Base-by-base conservation (phyloP, 1,140 invertebrate species). In the Drosophila micromelanica region DNA sequence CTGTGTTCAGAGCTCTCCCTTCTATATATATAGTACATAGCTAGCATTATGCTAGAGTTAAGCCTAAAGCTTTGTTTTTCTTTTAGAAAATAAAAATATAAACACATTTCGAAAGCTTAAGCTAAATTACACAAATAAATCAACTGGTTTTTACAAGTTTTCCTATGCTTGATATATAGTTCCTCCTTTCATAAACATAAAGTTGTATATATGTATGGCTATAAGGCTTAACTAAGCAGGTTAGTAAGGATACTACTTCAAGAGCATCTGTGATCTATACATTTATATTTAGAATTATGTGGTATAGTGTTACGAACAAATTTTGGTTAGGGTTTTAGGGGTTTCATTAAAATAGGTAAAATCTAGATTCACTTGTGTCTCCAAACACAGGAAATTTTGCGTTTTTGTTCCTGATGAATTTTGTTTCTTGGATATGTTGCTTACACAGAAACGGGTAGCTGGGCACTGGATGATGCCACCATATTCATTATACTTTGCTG, bases 41-140 rank as follows among this genome's bases (percentile, higher is more conserved):
- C 12, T 63, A 68, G 23, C 65, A 55, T 12, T 73, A 63, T 35
- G 51, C 43, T 52, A 67, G 38, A 61, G 2, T 40, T 73, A 61
- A 61, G 70, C 15, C 55, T 48, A 55, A 48, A 46, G 20, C 38
- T 56, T 81, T 64, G 49, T 63, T 86, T 76, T 80, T 60, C 82
- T 87, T 78, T 64, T 6, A 82, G 78, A 86, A 86, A 64, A 65
- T 73, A 72, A 52, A 68, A 69, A 55, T 70, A 55, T 70, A 63
- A 82, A 68, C 64, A 49, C 64, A 67, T 78, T 43, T 55, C 49
- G 12, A 56, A 71, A 40, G 30, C 37, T 51, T 67, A 65, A 38
- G 56, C 15, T 43, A 54, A 65, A 57, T 27, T 52, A 67, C 7
- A 59, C 30, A 45, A 45, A 67, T 57, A 67, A 65, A 52, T 72